A percentile compares a stretch with the other conserved stretches of the same genome.
Evolutionary conservation across 2,113 vertebrate species (phyloP).

Genomic region (Megalops atlanticus): DNA sequence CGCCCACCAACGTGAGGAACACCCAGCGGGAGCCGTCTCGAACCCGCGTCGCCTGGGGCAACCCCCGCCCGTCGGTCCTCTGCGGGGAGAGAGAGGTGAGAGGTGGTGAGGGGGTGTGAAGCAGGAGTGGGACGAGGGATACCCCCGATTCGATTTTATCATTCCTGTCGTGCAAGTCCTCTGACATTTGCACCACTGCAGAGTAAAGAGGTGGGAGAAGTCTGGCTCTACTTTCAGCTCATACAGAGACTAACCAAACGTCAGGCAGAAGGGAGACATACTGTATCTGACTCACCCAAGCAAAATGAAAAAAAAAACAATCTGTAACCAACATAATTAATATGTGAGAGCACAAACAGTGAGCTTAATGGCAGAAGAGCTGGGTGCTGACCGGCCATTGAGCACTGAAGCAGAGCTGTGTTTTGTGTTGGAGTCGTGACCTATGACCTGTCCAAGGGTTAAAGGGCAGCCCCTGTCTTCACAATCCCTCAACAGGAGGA

Average conservation of each 20-base stretch:
- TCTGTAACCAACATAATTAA: background rate
- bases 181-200: background rate
- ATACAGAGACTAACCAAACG: background rate
- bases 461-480: constrained; percentile 14
- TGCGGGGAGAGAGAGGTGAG: constrained; percentile 41
- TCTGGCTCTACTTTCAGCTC: background rate
- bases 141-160: background rate
- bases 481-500: background rate
- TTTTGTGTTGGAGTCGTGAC: constrained; percentile 8
- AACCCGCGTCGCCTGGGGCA: constrained; percentile 66
- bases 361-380: background rate
- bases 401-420: background rate
- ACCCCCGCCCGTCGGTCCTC: constrained; percentile 66
- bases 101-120: background rate
- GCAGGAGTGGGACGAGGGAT: too few species aligned
- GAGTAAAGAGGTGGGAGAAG: background rate
- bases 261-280: background rate
- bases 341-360: background rate
- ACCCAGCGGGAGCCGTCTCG: constrained; percentile 73
- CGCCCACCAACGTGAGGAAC: constrained; percentile 81
- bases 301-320: background rate
- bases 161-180: background rate
- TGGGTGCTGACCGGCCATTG: background rate
- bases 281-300: background rate
- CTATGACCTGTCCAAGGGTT: constrained; percentile 7